Evolutionary conservation across 2,797 vertebrate genomes (phyloP).

Genomic region (Eupleurogrammus muticus): DNA sequence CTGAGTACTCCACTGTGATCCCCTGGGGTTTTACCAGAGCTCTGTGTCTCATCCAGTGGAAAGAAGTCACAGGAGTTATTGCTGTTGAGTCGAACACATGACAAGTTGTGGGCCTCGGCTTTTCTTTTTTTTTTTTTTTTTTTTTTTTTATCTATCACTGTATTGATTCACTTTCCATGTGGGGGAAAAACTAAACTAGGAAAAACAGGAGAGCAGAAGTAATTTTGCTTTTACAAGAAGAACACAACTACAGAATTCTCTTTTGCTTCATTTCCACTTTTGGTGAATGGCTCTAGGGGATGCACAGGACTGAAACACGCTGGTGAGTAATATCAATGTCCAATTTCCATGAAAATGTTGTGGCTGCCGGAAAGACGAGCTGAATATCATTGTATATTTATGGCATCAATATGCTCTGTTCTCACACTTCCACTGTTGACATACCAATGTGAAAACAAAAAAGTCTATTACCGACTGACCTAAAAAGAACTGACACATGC

Average conservation of each 20-base stretch:
- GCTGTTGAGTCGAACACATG: constrained; percentile 14
- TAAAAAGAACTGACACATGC: not conserved
- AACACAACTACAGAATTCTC: not conserved
- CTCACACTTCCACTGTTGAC: no score
- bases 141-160: constrained; percentile 12
- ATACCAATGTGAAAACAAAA: not conserved
- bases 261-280: constrained; percentile 16
- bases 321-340: constrained; percentile 64
- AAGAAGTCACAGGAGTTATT: constrained; percentile 46
- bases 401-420: not conserved
- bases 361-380: constrained; percentile 2
- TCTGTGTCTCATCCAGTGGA: constrained; percentile 36
- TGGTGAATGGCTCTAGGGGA: constrained; percentile 27
- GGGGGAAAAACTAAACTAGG: constrained; percentile 12
- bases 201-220: constrained; percentile 19
- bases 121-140: constrained; percentile 11
- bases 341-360: constrained; percentile 31
- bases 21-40: constrained; percentile 40
- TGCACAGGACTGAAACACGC: constrained; percentile 24
- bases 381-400: not conserved
- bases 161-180: constrained; percentile 22
- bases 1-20: constrained; percentile 37
- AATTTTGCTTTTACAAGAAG: constrained; percentile 16
- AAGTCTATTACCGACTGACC: not conserved
- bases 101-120: constrained; percentile 45